phyloP scores from a whole-genome alignment of 64 coral and sea anemone species.

The Hydrozoanthus tunicans region DNA sequence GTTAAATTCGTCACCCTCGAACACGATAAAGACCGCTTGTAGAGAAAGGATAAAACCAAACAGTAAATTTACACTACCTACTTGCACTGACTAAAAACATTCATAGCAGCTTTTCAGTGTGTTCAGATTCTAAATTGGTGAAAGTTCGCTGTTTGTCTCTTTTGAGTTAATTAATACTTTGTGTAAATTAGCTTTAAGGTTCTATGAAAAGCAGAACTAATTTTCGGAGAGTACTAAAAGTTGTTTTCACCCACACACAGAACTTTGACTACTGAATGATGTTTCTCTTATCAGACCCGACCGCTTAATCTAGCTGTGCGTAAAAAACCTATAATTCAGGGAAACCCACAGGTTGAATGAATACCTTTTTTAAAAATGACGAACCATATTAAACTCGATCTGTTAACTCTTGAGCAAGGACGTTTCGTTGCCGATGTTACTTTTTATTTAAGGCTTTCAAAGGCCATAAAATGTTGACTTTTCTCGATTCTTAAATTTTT shows the following conservation, averaged over 20 bases:
- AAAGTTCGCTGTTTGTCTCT: conserved; percentile 6
- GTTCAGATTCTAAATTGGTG: too few relatives aligned
- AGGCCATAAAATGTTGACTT: too few relatives aligned
- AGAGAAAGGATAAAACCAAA: neutral
- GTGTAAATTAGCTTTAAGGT: conserved; percentile 41
- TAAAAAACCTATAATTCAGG: neutral
- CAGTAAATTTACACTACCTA: too few relatives aligned
- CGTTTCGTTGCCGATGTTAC: too few relatives aligned
- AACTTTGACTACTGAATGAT: neutral
- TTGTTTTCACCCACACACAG: neutral
- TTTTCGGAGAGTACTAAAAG: neutral
- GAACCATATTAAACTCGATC: too few relatives aligned
- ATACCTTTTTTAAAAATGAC: too few relatives aligned
- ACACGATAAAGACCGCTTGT: neutral
- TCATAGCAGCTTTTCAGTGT: neutral
- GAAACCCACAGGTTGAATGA: neutral
- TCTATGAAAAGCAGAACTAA: neutral
- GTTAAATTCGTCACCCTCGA: neutral
- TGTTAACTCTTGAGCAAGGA: too few relatives aligned
- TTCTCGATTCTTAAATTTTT: too few relatives aligned
- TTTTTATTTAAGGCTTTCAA: too few relatives aligned
- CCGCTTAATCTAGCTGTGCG: neutral
- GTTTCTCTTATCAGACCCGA: neutral
- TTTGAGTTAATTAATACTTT: conserved; percentile 6
- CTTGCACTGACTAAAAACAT: too few relatives aligned